A percentile compares a stretch with the other conserved stretches of the same genome.
Evolutionary conservation across 1,140 invertebrate species (phyloP).

Genomic region (Pentalonia nigronervosa): DNA sequence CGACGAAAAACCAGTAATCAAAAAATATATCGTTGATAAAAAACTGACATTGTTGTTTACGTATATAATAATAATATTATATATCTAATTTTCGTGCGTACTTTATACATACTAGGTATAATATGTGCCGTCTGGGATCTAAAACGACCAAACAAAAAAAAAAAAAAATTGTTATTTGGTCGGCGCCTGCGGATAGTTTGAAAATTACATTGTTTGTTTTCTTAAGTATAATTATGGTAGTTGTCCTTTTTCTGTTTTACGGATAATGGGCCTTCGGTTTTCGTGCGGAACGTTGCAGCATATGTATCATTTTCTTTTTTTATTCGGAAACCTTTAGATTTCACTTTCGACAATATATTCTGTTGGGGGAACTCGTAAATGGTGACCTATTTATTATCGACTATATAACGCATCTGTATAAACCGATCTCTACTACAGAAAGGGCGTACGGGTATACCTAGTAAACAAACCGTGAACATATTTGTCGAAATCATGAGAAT

Average conservation of each 20-base stretch:
- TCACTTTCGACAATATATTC: background rate
- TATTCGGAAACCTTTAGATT: background rate
- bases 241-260: background rate
- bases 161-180: background rate
- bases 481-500: constrained; percentile 55
- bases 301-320: background rate
- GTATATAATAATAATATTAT: constrained; percentile 14
- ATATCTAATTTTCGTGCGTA: constrained; percentile 26
- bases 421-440: background rate
- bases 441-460: background rate
- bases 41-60: constrained; percentile 30
- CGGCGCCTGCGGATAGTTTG: background rate
- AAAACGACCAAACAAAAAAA: background rate
- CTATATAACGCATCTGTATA: background rate
- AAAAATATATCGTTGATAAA: constrained; percentile 19
- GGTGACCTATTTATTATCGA: constrained; percentile 51
- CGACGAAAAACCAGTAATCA: constrained; percentile 39
- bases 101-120: background rate
- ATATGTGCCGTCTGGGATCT: background rate
- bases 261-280: background rate
- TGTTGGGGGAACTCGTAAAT: background rate
- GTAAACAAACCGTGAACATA: constrained; percentile 56
- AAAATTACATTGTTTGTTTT: constrained; percentile 48
- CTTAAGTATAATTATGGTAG: background rate
- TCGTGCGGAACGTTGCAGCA: background rate